Percentiles rank a stretch among this genome's conserved stretches.
These are phyloP conservation scores for Automeris io DNA, from an alignment of 2,888 invertebrate genomes.

Conservation along the genomic window DNA sequence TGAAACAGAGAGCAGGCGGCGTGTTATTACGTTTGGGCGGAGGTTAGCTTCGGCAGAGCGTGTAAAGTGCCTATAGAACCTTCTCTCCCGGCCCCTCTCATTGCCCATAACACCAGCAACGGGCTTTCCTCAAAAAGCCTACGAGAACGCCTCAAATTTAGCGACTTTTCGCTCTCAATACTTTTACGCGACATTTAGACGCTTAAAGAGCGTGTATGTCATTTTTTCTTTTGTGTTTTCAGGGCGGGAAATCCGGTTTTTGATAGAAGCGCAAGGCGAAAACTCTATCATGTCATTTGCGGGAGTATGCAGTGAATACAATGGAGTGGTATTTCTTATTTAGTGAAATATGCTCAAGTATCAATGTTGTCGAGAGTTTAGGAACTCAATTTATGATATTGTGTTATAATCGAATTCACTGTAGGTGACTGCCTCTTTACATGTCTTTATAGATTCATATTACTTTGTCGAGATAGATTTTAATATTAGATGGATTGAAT, in stretches of 20 bases:
- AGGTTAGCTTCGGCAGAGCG: constrained; percentile 73
- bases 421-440: not conserved
- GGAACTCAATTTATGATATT: constrained; percentile 2
- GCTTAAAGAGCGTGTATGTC: constrained; percentile 46
- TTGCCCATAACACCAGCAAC: constrained; percentile 71
- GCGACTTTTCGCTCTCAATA: constrained; percentile 72
- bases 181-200: constrained; percentile 66
- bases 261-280: constrained; percentile 37
- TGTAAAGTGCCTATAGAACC: constrained; percentile 73
- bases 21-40: constrained; percentile 74
- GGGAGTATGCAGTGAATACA: constrained; percentile 36
- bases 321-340: constrained; percentile 55
- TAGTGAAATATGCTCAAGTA: constrained; percentile 33
- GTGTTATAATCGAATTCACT: not conserved
- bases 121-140: constrained; percentile 71
- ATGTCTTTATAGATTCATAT: not conserved
- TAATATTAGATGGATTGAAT: too few species aligned
- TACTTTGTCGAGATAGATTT: too few species aligned
- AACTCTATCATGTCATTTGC: constrained; percentile 29
- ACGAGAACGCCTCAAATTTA: constrained; percentile 70
- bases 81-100: constrained; percentile 67
- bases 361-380: constrained; percentile 5
- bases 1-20: constrained; percentile 74
- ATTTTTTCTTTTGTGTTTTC: constrained; percentile 39
- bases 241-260: constrained; percentile 44